phyloP scores from a whole-genome alignment of 2,797 vertebrate genomes.

The Molossus molossus region DNA sequence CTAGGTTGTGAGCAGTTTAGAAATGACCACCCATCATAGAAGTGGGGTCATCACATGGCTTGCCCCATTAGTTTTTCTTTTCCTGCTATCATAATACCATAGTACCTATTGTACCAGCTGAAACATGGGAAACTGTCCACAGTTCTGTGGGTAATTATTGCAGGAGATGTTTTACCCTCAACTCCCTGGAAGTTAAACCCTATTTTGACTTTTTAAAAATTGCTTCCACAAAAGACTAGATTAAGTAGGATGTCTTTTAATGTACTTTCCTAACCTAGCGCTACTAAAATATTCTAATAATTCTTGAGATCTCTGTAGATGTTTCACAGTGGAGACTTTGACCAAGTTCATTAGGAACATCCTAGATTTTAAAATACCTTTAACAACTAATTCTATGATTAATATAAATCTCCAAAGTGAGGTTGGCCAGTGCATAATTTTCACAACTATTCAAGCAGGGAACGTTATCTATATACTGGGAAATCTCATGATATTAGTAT shows the following conservation, averaged over 20 bases:
- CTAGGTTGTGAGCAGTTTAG: neutral
- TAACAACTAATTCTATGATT: neutral
- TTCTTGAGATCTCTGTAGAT: neutral
- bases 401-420: neutral
- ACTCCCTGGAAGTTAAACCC: neutral
- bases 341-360: neutral
- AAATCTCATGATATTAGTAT: neutral
- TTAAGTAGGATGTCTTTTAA: neutral
- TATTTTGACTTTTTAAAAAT: neutral
- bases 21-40: neutral
- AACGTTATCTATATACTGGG: neutral
- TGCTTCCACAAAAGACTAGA: neutral
- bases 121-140: neutral
- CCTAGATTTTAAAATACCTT: neutral
- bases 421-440: neutral
- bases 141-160: neutral
- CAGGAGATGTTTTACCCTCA: neutral
- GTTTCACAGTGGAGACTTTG: neutral
- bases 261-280: neutral
- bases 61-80: neutral
- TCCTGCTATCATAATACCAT: neutral
- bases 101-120: neutral
- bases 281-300: neutral
- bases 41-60: too few species aligned
- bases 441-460: neutral